phyloP scores from a whole-genome alignment of 2,113 vertebrate species.

The Varanus salvator region DNA sequence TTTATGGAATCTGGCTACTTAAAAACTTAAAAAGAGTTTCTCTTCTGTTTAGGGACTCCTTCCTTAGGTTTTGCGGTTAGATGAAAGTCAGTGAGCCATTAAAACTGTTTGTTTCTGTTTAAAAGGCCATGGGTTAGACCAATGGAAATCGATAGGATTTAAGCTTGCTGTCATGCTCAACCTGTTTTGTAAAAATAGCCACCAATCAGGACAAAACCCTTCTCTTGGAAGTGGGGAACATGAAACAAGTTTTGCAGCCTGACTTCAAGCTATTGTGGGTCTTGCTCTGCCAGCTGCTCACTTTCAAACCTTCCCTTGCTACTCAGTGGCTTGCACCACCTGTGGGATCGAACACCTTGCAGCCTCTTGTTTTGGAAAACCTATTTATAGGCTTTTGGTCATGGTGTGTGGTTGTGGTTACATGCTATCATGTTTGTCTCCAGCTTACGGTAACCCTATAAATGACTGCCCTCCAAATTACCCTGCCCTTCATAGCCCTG shows the following conservation, averaged over 20 bases:
- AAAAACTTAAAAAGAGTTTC: not conserved
- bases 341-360: not conserved
- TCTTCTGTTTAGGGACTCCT: not conserved
- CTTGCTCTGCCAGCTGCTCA: not conserved
- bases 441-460: too few species aligned
- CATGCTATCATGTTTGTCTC: too few species aligned
- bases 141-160: not conserved
- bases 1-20: not conserved
- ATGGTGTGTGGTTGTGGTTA: too few species aligned
- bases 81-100: not conserved
- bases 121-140: not conserved
- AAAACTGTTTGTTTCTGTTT: not conserved
- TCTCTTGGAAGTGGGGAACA: not conserved
- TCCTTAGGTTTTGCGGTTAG: not conserved
- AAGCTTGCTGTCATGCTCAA: not conserved
- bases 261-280: not conserved
- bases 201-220: not conserved
- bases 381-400: not conserved
- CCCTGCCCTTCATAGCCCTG: too few species aligned
- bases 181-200: not conserved
- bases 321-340: not conserved
- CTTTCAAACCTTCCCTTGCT: not conserved
- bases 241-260: not conserved
- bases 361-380: constrained; percentile 4
- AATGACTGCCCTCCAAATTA: too few species aligned